These are phyloP conservation scores for Alces alces DNA, from an alignment of 2,113 vertebrate species.

Conservation along the genomic window DNA sequence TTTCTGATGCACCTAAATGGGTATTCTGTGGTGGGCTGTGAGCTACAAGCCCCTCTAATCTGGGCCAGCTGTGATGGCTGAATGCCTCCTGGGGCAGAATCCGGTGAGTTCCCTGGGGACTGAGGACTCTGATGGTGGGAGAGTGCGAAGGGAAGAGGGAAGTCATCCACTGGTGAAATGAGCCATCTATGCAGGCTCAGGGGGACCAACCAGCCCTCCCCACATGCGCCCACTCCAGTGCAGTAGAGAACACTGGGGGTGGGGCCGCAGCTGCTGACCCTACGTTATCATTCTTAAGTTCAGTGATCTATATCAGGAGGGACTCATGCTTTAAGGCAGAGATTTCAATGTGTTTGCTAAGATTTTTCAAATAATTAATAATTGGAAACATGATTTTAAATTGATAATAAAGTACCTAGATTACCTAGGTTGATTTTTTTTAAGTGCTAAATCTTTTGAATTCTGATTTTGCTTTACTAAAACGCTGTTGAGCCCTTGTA, in stretches of 20 bases:
- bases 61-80: neutral
- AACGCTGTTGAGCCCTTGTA: neutral
- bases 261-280: neutral
- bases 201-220: neutral
- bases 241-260: neutral
- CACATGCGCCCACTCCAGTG: accelerated
- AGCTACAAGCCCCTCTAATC: neutral
- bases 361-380: neutral
- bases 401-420: neutral
- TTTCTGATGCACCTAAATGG: no score
- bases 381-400: constrained; percentile 20
- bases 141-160: neutral
- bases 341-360: neutral
- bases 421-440: neutral
- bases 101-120: no score
- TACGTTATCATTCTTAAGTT: neutral
- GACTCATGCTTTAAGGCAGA: neutral
- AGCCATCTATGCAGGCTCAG: neutral
- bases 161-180: neutral
- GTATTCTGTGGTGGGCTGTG: neutral
- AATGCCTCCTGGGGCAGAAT: neutral
- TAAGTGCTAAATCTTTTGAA: neutral
- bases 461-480: neutral
- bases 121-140: neutral
- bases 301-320: neutral